These are phyloP conservation scores for Autographa gamma DNA, from an alignment of 2,888 invertebrate genomes.

Conservation along the genomic window DNA sequence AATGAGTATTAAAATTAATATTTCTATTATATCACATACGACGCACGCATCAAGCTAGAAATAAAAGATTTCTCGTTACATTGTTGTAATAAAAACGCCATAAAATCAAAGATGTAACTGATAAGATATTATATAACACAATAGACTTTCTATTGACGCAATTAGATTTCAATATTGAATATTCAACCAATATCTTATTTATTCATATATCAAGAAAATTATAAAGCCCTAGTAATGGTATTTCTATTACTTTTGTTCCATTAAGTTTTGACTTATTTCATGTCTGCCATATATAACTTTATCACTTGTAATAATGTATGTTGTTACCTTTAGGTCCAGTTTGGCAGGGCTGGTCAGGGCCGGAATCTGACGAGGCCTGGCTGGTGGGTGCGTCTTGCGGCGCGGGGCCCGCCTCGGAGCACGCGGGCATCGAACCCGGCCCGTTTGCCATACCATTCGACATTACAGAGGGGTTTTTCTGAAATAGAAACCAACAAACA, in stretches of 20 bases:
- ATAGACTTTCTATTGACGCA: conserved; percentile 17
- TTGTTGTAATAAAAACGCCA: conserved; percentile 31
- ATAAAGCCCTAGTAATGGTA: neutral
- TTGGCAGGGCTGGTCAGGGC: conserved; percentile 69
- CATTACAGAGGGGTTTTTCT: conserved; percentile 88
- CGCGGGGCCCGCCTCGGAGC: conserved; percentile 75
- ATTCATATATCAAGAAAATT: neutral
- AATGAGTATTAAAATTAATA: conserved; percentile 22
- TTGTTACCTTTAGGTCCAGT: conserved; percentile 82
- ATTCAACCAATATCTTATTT: neutral
- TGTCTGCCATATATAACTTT: neutral
- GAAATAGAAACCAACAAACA: conserved; percentile 33
- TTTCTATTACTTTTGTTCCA: neutral
- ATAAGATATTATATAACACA: conserved; percentile 23
- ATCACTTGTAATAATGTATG: neutral
- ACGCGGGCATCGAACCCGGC: conserved; percentile 77
- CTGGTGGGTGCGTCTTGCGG: conserved; percentile 61
- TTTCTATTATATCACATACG: conserved; percentile 9
- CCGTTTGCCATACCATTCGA: conserved; percentile 86
- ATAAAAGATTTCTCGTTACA: conserved; percentile 14
- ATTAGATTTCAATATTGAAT: conserved; percentile 10
- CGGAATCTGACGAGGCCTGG: conserved; percentile 52
- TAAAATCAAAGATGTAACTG: conserved; percentile 21
- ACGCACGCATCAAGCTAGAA: conserved; percentile 12
- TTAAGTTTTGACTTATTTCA: neutral